Evolutionary conservation across 2,888 invertebrate species (phyloP).

Genomic region (Orthonevra nobilis): DNA sequence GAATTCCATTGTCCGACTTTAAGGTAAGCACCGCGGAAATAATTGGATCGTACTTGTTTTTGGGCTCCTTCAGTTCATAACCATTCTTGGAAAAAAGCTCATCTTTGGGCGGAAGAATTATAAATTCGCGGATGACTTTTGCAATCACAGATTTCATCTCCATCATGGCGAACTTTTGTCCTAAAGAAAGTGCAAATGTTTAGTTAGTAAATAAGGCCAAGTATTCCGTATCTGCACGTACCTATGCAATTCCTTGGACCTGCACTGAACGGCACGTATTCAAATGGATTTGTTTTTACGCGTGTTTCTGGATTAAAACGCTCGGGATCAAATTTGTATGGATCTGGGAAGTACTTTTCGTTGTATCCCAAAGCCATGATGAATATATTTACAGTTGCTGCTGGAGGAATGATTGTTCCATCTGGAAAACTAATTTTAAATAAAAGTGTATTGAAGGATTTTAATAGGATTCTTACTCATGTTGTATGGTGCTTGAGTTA

Average conservation of each 20-base stretch:
- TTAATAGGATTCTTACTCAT: constrained; percentile 77
- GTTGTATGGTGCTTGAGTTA: constrained; percentile 73
- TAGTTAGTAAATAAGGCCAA: constrained; percentile 51
- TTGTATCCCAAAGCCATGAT: constrained; percentile 76
- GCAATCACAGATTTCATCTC: constrained; percentile 82
- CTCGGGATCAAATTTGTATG: constrained; percentile 80
- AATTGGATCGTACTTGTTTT: constrained; percentile 78
- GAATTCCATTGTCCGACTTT: constrained; percentile 80
- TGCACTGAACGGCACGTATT: constrained; percentile 84
- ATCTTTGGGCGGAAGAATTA: constrained; percentile 76
- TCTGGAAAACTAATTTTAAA: constrained; percentile 73
- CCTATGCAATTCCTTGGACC: constrained; percentile 84
- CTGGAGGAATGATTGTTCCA: constrained; percentile 75
- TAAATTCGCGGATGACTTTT: constrained; percentile 81
- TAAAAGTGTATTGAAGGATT: too few relatives aligned
- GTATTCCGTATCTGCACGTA: constrained; percentile 3
- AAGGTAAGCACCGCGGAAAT: constrained; percentile 81
- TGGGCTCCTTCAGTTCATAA: constrained; percentile 65
- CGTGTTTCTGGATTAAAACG: constrained; percentile 80
- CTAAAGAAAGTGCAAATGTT: constrained; percentile 64
- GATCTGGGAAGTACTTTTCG: constrained; percentile 75
- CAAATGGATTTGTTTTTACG: constrained; percentile 80
- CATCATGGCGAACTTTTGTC: constrained; percentile 81
- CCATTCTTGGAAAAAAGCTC: constrained; percentile 75
- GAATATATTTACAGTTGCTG: constrained; percentile 73